These are phyloP conservation scores for Euphysa ruthae DNA, from an alignment of 30 jellyfish, hydroid and myxozoan species.

Conservation along the genomic window DNA sequence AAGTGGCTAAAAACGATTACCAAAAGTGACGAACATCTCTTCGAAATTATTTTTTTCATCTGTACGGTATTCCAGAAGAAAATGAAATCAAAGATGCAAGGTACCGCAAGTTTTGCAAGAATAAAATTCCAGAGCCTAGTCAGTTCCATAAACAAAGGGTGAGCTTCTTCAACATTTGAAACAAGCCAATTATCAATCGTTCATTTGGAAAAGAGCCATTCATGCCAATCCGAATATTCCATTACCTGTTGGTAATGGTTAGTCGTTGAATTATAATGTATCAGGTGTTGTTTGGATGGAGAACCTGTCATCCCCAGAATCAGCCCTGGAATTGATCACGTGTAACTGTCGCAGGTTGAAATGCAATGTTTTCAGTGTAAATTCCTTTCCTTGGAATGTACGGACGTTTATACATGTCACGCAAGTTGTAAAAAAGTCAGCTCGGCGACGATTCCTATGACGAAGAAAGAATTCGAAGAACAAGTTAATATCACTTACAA, in stretches of 20 bases:
- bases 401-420: constrained; percentile 12
- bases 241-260: constrained; percentile 48
- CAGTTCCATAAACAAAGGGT: constrained; percentile 38
- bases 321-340: constrained; percentile 12
- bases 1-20: constrained; percentile 13
- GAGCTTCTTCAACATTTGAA: constrained; percentile 28
- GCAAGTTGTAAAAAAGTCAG: background rate
- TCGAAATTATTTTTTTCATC: background rate
- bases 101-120: constrained; percentile 33
- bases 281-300: constrained; percentile 18
- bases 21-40: background rate
- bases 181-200: constrained; percentile 25
- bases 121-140: constrained; percentile 46
- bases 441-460: no score
- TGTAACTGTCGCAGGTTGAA: constrained; percentile 22
- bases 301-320: constrained; percentile 41
- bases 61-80: constrained; percentile 5
- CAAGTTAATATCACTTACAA: no score
- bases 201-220: constrained; percentile 20
- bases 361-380: constrained; percentile 21
- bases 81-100: constrained; percentile 13
- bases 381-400: constrained; percentile 26
- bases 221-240: constrained; percentile 19
- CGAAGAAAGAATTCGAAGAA: no score
- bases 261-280: background rate